Conservation (phyloP, 2,113 vertebrate genomes). For the Gymnocephalus cernua region DNA sequence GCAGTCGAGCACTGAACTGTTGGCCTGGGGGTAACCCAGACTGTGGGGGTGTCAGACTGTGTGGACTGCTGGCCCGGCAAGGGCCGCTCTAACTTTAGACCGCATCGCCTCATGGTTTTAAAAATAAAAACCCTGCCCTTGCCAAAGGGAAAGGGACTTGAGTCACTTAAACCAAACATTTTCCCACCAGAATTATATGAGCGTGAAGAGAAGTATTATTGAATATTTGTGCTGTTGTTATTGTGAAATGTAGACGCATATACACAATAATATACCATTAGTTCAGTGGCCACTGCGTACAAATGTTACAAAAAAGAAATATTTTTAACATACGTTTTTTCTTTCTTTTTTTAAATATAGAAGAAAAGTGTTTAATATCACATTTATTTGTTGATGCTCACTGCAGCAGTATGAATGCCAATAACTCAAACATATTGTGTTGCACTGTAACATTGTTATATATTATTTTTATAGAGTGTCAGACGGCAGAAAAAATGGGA, state of each 20-base stretch:
- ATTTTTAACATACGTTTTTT: background rate
- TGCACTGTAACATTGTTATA: background rate
- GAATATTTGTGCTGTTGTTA: background rate
- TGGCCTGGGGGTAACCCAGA: conserved; percentile 77
- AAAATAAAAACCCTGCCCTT: conserved; percentile 76
- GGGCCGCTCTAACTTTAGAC: conserved; percentile 81
- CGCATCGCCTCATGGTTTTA: conserved; percentile 74
- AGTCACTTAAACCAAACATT: conserved; percentile 67
- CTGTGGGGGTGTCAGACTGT: conserved; percentile 77
- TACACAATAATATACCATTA: background rate
- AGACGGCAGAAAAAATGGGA: conserved; percentile 85
- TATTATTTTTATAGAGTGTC: conserved; percentile 37
- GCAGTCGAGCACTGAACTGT: conserved; percentile 48
- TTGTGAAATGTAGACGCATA: background rate
- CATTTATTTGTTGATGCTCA: background rate
- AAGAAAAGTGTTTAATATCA: background rate
- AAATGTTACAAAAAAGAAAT: background rate
- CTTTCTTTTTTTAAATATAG: background rate
- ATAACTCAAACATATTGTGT: background rate
- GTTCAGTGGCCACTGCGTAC: background rate
- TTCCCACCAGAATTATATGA: conserved; percentile 64
- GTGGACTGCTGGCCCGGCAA: conserved; percentile 64
- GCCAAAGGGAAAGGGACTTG: conserved; percentile 47
- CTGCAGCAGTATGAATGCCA: background rate
- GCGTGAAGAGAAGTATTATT: background rate